phyloP scores from a whole-genome alignment of 2,888 invertebrate genomes.

The Lysandra bellargus region DNA sequence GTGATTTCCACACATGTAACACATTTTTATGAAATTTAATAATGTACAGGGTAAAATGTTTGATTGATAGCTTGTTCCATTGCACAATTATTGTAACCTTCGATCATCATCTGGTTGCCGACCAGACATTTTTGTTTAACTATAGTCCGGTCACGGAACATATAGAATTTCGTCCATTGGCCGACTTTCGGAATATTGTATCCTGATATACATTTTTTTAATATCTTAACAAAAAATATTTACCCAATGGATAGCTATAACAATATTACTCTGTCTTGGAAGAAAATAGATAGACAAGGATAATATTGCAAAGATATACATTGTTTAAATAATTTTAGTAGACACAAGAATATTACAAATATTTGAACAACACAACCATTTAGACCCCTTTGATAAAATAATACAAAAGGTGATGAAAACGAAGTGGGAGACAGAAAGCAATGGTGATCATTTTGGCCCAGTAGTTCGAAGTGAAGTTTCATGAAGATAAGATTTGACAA shows the following conservation, averaged over 20 bases:
- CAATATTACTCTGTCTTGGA: background rate
- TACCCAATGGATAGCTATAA: background rate
- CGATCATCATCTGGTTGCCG: too few species aligned
- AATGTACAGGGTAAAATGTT: background rate
- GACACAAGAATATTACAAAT: background rate
- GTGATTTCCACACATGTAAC: background rate
- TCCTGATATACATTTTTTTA: background rate
- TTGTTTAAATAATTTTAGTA: background rate
- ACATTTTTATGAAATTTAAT: background rate
- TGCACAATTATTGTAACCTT: too few species aligned
- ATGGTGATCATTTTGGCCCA: background rate
- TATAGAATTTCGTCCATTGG: background rate
- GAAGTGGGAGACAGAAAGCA: slow-evolving; percentile 6
- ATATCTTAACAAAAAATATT: too few species aligned
- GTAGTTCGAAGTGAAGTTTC: background rate
- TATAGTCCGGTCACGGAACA: background rate
- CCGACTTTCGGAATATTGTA: background rate
- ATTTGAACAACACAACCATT: background rate
- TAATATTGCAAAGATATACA: background rate
- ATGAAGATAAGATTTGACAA: background rate
- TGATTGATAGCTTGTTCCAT: background rate
- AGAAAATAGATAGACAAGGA: background rate
- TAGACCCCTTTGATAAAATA: slow-evolving; percentile 9
- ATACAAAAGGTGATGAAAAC: slow-evolving; percentile 14
- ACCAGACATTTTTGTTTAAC: background rate